Percentiles rank a stretch among this genome's conserved stretches.
These are phyloP conservation scores for Patagioenas fasciata DNA, from an alignment of 2,113 vertebrate genomes.

Conservation along the genomic window DNA sequence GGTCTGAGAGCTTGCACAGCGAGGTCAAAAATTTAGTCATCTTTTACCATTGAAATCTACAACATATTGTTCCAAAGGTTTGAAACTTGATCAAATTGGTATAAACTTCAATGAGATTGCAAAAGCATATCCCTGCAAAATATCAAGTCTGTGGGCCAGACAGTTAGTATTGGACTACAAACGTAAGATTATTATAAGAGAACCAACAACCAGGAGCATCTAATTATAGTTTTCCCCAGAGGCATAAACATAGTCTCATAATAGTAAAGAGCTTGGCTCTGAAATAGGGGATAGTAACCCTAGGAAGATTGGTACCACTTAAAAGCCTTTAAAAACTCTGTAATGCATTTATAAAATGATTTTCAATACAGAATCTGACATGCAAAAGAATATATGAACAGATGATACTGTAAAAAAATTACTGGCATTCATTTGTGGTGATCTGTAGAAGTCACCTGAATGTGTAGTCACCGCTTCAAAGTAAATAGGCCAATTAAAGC, in stretches of 20 bases:
- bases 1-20: neutral
- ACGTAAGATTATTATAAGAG: neutral
- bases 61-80: neutral
- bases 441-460: neutral
- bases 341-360: neutral
- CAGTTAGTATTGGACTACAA: neutral
- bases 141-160: neutral
- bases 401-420: neutral
- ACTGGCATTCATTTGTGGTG: neutral
- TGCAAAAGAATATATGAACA: neutral
- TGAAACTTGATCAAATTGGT: neutral
- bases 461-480: neutral
- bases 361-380: neutral
- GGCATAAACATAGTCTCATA: neutral
- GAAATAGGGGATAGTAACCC: neutral
- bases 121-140: neutral
- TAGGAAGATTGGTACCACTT: neutral
- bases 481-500: neutral
- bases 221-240: neutral
- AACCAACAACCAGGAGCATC: neutral
- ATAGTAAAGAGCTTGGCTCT: neutral
- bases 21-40: neutral
- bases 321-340: slow-evolving; percentile 7
- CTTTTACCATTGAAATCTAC: neutral
- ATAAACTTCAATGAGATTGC: neutral